phyloP scores from a whole-genome alignment of 2,888 invertebrate genomes.

The Ochropleura leucogaster region DNA sequence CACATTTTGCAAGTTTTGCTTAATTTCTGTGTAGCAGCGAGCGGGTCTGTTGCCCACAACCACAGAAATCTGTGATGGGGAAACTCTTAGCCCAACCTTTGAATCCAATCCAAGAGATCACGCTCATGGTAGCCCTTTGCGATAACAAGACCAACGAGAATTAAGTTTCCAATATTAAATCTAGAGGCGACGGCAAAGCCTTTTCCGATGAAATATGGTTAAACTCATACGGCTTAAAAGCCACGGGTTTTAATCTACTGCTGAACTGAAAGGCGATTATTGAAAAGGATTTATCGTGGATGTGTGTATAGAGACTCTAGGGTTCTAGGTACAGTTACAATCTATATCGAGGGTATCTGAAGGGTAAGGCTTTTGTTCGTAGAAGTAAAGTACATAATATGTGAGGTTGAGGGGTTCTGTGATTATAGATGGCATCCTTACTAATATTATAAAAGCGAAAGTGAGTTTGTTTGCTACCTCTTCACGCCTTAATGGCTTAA shows the following conservation, averaged over 20 bases:
- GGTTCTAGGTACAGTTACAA: neutral
- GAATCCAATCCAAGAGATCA: no score
- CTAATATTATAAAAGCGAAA: no score
- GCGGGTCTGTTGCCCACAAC: no score
- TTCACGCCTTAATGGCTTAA: no score
- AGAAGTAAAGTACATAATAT: neutral
- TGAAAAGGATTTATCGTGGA: constrained; percentile 22
- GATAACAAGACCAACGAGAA: neutral
- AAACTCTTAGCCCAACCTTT: neutral
- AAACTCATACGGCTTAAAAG: constrained; percentile 30
- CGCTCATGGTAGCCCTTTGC: neutral
- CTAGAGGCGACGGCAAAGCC: neutral
- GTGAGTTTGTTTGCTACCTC: no score
- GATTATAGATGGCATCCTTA: constrained; percentile 9
- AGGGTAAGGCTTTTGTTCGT: constrained; percentile 3
- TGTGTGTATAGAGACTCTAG: neutral
- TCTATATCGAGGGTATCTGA: constrained; percentile 3
- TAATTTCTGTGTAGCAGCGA: neutral
- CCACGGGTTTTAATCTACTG: constrained; percentile 16
- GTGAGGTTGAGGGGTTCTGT: constrained; percentile 1
- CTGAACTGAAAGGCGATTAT: constrained; percentile 42
- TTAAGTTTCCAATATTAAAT: constrained; percentile 4
- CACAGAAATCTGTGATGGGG: neutral
- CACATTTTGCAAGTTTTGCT: neutral
- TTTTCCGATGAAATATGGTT: constrained; percentile 34